Evolutionary conservation across 2,113 vertebrate genomes (phyloP), one percentile per base, ranked within the genome.

Genomic region (Callipepla squamata): DNA sequence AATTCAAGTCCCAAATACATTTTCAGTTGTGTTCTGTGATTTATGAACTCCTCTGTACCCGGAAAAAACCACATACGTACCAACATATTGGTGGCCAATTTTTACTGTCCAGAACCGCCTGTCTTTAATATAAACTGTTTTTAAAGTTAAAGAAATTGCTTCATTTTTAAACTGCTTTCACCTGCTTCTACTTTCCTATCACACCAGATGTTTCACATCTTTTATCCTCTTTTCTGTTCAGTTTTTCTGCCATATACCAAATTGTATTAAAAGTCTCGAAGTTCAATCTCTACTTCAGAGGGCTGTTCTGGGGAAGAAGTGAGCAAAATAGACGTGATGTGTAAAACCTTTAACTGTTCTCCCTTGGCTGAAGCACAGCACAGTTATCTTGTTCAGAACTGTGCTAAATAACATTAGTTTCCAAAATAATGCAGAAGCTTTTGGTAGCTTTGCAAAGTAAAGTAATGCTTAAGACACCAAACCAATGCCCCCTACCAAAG

Each of bases 141-240:
- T 96, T 96, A 97, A 97, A 95, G 82, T 93, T 96, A 95, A 97
- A 98, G 94, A 95, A 96, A 96, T 94, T 57, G 95, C 93, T 97
- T 96, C 94, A 96, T 97, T 98, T 94, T 98, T 98, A 98, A 98
- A 98, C 98, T 97, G 97, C 94, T 91, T 73, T 97, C 97, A 97
- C 98, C 98, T 99, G 98, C 95, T 98, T 98, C 98, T 97, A 97
- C 98, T 99, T 98, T 98, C 94, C 94, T 80, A 95, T 93, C 25
- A 89, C 93, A 96, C 97, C 98, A 98, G 98, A 98, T 98, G 98
- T 97, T 98, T 98, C 97, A 89, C 90, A 98, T 98, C 97, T 98
- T 94, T 90, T 63, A n/a, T 17, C 69, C 53, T 77, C 58, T 90
- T 48, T 81, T 79, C 78, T 57, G 13, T 61, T 89, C 81, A 66